A percentile compares a stretch with the other conserved stretches of the same genome.
Conservation (phyloP, 1,140 invertebrate species). For the Mactra quadrangularis region DNA sequence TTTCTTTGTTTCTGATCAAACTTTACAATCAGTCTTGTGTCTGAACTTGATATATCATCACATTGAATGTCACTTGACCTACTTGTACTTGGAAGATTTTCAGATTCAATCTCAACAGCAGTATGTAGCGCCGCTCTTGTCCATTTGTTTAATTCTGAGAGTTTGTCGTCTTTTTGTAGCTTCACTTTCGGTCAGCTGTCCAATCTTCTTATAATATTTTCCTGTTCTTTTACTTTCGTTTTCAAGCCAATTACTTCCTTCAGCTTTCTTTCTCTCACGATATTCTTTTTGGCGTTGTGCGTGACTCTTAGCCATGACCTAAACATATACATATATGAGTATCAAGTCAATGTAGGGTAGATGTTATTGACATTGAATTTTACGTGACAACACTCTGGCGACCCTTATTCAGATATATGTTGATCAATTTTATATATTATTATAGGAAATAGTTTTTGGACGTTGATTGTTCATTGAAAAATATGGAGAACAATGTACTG, state of each 20-base stretch:
- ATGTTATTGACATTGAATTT: too few species aligned
- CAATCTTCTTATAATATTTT: conserved; percentile 20
- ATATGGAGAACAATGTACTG: too few species aligned
- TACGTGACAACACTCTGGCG: too few species aligned
- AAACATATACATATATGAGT: too few species aligned
- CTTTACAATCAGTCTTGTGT: conserved; percentile 34
- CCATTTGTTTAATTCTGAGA: neutral
- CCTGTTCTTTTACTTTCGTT: conserved; percentile 36
- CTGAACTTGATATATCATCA: conserved; percentile 15
- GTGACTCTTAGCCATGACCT: conserved; percentile 19
- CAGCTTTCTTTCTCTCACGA: conserved; percentile 10
- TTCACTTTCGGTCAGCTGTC: neutral
- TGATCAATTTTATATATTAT: too few species aligned
- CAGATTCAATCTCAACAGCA: neutral
- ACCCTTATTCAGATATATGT: too few species aligned
- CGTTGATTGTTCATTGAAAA: too few species aligned
- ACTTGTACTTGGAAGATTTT: neutral
- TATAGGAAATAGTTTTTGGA: too few species aligned
- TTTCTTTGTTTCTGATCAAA: neutral
- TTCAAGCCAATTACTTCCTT: neutral
- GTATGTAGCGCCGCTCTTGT: neutral
- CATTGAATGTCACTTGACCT: neutral
- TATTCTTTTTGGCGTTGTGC: conserved; percentile 27
- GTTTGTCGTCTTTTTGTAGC: conserved; percentile 12
- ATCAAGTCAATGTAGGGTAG: too few species aligned